phyloP scores from a whole-genome alignment of 1,140 invertebrate species.

The Magallana angulata region DNA sequence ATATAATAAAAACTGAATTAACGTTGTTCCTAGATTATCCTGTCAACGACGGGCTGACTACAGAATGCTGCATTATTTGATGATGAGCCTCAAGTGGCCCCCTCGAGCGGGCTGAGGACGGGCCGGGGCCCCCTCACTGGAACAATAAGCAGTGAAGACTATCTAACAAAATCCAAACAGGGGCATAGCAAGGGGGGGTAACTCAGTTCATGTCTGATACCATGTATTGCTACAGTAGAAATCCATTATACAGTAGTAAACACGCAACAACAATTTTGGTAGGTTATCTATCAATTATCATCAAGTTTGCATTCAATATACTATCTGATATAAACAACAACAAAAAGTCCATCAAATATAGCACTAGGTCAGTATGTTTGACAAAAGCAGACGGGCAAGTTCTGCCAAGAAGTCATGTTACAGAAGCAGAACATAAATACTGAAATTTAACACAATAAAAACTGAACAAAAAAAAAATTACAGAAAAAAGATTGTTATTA shows the following conservation, averaged over 20 bases:
- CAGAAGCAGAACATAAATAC: background rate
- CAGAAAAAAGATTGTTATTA: background rate
- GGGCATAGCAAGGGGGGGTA: slow-evolving; percentile 17
- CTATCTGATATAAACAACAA: slow-evolving; percentile 2
- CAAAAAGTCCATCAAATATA: slow-evolving; percentile 28
- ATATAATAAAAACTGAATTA: background rate
- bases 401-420: background rate
- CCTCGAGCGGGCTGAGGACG: background rate
- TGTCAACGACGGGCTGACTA: background rate
- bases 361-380: slow-evolving; percentile 9
- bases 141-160: slow-evolving; percentile 26
- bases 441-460: background rate
- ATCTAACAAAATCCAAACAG: slow-evolving; percentile 14
- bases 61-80: slow-evolving; percentile 21
- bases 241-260: background rate
- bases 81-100: background rate
- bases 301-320: slow-evolving; percentile 30
- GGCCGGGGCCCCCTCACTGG: background rate
- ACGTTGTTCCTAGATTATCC: background rate
- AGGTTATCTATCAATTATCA: slow-evolving; percentile 8
- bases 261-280: slow-evolving; percentile 15
- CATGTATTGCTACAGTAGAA: slow-evolving; percentile 27
- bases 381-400: background rate
- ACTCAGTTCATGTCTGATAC: slow-evolving; percentile 1
- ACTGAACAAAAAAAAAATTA: slow-evolving; percentile 24